Evolutionary conservation across 2,797 vertebrate species (phyloP).

Genomic region (Argyrosomus regius): DNA sequence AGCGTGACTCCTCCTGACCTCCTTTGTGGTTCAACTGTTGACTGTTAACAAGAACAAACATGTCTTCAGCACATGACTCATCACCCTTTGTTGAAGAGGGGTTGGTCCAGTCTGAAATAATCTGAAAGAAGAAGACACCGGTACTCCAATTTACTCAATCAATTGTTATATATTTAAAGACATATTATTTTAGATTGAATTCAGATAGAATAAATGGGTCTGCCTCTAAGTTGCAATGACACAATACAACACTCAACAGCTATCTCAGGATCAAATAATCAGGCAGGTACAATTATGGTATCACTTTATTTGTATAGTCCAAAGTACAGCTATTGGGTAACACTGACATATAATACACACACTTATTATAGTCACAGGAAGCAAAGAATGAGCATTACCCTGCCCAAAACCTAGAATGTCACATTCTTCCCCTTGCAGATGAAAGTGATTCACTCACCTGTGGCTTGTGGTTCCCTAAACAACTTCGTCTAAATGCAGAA

Average conservation of each 20-base stretch:
- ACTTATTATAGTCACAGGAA: too few species aligned
- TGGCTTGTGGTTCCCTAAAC: not conserved
- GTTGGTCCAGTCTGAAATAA: not conserved
- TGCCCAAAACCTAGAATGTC: too few species aligned
- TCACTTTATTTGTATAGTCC: not conserved
- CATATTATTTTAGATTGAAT: not conserved
- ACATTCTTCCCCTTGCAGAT: not conserved
- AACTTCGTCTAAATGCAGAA: constrained; percentile 4
- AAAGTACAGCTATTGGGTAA: not conserved
- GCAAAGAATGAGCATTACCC: too few species aligned
- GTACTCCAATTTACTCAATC: too few species aligned
- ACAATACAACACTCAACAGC: not conserved
- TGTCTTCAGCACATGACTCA: not conserved
- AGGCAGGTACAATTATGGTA: too few species aligned
- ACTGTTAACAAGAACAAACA: not conserved
- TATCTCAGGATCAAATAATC: not conserved
- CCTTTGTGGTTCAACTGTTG: not conserved
- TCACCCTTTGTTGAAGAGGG: not conserved
- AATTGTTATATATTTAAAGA: not conserved
- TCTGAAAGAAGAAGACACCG: not conserved
- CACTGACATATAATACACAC: not conserved
- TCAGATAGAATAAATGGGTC: not conserved
- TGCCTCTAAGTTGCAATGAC: not conserved
- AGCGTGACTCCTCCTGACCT: not conserved
- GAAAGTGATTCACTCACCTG: constrained; percentile 12